Evolutionary conservation across 2,797 vertebrate genomes (phyloP), one percentile per base, ranked within the genome.

Genomic region (Hoplostethus mediterraneus): DNA sequence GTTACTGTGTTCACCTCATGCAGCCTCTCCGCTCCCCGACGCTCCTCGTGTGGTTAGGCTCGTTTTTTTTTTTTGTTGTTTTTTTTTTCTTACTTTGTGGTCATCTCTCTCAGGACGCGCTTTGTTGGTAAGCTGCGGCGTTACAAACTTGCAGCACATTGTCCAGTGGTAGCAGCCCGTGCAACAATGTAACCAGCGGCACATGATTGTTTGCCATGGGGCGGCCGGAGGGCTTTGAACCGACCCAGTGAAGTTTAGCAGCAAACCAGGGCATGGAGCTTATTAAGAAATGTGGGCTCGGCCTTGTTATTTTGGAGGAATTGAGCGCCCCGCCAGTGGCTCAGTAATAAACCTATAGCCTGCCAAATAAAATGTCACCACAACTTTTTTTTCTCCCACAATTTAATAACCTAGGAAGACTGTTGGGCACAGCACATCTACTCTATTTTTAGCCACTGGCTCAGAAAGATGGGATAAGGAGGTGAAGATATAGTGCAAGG

Each of bases 81-180:
- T 10, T 8, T 2, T 40, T 40, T 40, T 40, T 44, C n/a, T n/a
- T 61, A 47, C 78, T 75, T 67, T 42, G 40, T 33, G 74, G 30
- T 54, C 49, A 59, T 69, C 33, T 76, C 68, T 78, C 42, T 25
- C 79, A 42, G 64, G 63, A 75, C 72, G 30, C 47, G 25, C 30
- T 28, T 42, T 21, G 21, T 36, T 49, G 30, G 54, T 11, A 28
- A 63, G 67, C 13, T 81, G 47, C 60, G 51, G 64, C 38, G 38
- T 17, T 14, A 12, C 3, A 47, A 87, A 91, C 79, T 87, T 85
- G 75, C 79, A 79, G 65, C 68, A 56, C 73, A 44, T 75, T 77
- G 59, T 47, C 67, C 16, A 17, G 30, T 61, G 10, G 21, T 48
- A 79, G 75, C 61, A 80, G 72, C 56, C 55, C 30, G 8, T 56